phyloP scores from a whole-genome alignment of 2,113 vertebrate genomes.

The Pangasianodon hypophthalmus region DNA sequence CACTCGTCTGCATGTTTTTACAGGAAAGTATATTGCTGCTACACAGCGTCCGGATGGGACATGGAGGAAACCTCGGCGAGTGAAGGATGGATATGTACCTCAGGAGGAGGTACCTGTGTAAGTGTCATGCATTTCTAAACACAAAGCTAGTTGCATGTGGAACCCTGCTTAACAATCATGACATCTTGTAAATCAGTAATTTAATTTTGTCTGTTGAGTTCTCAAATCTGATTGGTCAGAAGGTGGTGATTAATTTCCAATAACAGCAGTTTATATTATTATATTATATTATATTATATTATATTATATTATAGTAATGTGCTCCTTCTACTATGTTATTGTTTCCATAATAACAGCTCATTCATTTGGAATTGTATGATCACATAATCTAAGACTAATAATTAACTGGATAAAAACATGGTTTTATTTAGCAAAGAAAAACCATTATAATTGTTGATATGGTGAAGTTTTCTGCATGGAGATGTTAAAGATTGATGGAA shows the following conservation, averaged over 20 bases:
- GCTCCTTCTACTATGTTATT: neutral
- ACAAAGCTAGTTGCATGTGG: neutral
- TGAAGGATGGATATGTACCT: constrained; percentile 91
- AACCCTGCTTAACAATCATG: neutral
- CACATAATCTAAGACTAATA: neutral
- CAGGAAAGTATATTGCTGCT: constrained; percentile 92
- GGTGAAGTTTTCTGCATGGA: neutral
- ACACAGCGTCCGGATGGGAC: constrained; percentile 93
- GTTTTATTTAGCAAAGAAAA: neutral
- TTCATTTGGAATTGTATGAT: neutral
- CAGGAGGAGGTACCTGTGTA: constrained; percentile 96
- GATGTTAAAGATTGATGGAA: neutral
- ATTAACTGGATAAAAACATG: neutral
- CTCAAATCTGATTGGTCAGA: neutral
- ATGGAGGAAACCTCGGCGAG: constrained; percentile 89
- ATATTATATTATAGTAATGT: no score
- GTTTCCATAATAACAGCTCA: neutral
- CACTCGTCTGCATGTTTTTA: constrained; percentile 17
- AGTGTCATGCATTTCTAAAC: constrained; percentile 55
- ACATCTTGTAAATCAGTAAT: neutral
- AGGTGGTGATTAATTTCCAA: neutral
- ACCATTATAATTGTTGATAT: neutral
- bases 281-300: no score
- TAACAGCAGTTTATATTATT: no score
- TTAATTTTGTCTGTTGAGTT: neutral